phyloP scores from a whole-genome alignment of 1,140 invertebrate genomes.

The Tribolium madens region DNA sequence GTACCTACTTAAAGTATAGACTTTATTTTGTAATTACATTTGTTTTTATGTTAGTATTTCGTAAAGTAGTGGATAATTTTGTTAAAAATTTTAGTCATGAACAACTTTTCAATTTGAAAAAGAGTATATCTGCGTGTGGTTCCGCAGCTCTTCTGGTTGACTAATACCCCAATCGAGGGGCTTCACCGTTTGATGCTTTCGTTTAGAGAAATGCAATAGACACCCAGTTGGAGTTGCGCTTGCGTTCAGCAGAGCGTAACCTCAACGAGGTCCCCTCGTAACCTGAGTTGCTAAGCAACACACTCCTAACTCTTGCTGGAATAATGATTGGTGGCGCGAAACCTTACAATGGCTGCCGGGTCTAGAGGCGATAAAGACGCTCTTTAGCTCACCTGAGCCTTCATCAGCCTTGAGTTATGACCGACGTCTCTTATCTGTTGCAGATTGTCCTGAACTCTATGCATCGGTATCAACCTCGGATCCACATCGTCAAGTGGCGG shows the following conservation, averaged over 20 bases:
- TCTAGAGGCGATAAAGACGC: conserved; percentile 55
- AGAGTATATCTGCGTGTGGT: background rate
- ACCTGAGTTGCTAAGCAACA: conserved; percentile 58
- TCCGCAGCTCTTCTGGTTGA: background rate
- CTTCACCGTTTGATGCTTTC: conserved; percentile 3
- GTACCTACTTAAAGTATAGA: too few species aligned
- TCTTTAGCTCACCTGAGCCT: conserved; percentile 47
- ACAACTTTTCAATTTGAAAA: too few species aligned
- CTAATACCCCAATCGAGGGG: background rate
- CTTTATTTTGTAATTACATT: too few species aligned
- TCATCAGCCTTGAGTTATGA: conserved; percentile 29
- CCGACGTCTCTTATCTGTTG: conserved; percentile 61
- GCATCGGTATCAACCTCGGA: conserved; percentile 98
- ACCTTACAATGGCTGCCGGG: conserved; percentile 58
- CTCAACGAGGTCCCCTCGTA: conserved; percentile 40
- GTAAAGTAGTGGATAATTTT: too few species aligned
- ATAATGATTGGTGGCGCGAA: conserved; percentile 59
- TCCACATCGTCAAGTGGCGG: conserved; percentile 86
- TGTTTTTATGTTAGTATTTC: too few species aligned
- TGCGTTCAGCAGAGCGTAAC: conserved; percentile 48
- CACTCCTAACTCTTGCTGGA: conserved; percentile 58
- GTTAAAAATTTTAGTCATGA: too few species aligned
- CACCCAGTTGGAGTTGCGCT: conserved; percentile 44
- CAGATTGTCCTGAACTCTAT: conserved; percentile 98
- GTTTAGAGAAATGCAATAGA: conserved; percentile 16